Evolutionary conservation across 2,888 invertebrate species (phyloP).

Genomic region (Hemithea aestivaria): DNA sequence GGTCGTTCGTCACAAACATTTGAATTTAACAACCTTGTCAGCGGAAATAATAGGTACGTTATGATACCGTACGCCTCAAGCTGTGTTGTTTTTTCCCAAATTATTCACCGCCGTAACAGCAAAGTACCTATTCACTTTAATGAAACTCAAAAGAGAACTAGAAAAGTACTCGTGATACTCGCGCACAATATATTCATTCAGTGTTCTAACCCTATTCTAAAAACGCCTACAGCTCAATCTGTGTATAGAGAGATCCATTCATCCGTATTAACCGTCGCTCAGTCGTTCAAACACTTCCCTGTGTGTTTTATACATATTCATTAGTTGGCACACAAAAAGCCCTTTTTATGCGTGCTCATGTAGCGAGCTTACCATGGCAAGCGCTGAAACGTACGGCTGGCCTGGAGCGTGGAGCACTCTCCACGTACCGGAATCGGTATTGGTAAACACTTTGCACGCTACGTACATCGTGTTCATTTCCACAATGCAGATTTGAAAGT

Average conservation of each 20-base stretch:
- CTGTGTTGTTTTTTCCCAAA: too few species aligned
- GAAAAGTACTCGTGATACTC: too few species aligned
- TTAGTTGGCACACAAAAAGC: constrained; percentile 23
- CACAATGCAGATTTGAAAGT: constrained; percentile 4
- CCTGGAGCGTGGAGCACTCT: background rate
- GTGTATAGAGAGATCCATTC: constrained; percentile 3
- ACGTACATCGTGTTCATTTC: constrained; percentile 2
- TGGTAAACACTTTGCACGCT: too few species aligned
- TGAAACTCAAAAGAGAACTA: too few species aligned
- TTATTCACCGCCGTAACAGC: too few species aligned
- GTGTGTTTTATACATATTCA: constrained; percentile 16
- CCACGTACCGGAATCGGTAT: too few species aligned
- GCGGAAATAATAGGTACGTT: background rate
- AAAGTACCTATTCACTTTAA: too few species aligned
- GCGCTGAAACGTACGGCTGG: constrained; percentile 10
- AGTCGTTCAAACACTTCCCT: constrained; percentile 9
- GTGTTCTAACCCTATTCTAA: constrained; percentile 1
- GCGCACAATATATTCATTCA: background rate
- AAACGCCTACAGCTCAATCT: constrained; percentile 9
- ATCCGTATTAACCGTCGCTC: constrained; percentile 11
- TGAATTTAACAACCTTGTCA: constrained; percentile 5
- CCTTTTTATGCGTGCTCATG: constrained; percentile 26
- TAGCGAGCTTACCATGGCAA: constrained; percentile 13
- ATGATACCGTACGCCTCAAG: background rate
- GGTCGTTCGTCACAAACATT: constrained; percentile 8